These are phyloP conservation scores for Formicarius rufipectus DNA, from an alignment of 2,113 vertebrate genomes.

Conservation along the genomic window DNA sequence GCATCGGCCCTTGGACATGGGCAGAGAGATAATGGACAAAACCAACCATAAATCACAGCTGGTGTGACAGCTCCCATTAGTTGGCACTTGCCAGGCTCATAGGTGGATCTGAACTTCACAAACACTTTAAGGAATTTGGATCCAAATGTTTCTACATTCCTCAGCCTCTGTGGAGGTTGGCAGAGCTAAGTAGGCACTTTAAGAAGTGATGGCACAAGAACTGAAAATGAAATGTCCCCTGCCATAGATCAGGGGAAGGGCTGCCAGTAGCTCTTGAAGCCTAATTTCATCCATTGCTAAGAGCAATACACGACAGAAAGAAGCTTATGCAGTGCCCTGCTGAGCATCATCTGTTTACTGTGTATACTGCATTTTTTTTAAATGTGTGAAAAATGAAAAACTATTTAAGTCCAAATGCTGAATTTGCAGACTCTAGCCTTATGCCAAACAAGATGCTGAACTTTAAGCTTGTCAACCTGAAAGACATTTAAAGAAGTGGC, in stretches of 20 bases:
- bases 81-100: background rate
- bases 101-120: slow-evolving; percentile 11
- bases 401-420: slow-evolving; percentile 54
- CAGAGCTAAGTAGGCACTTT: background rate
- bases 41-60: background rate
- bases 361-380: slow-evolving; percentile 14
- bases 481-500: slow-evolving; percentile 24
- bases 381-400: slow-evolving; percentile 41
- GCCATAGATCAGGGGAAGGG: background rate
- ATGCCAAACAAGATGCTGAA: slow-evolving; percentile 47
- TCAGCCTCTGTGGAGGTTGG: background rate
- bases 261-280: background rate
- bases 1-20: background rate
- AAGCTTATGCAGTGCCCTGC: slow-evolving; percentile 53
- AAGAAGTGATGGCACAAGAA: background rate
- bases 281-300: slow-evolving; percentile 40
- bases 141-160: background rate
- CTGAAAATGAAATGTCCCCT: background rate
- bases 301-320: slow-evolving; percentile 44
- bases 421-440: slow-evolving; percentile 46
- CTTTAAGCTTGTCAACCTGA: slow-evolving; percentile 15
- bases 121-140: slow-evolving; percentile 1
- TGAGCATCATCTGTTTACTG: slow-evolving; percentile 65
- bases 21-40: background rate
- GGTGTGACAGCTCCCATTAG: background rate